phyloP scores from a whole-genome alignment of 2,797 vertebrate species.

The Vespertilio murinus region DNA sequence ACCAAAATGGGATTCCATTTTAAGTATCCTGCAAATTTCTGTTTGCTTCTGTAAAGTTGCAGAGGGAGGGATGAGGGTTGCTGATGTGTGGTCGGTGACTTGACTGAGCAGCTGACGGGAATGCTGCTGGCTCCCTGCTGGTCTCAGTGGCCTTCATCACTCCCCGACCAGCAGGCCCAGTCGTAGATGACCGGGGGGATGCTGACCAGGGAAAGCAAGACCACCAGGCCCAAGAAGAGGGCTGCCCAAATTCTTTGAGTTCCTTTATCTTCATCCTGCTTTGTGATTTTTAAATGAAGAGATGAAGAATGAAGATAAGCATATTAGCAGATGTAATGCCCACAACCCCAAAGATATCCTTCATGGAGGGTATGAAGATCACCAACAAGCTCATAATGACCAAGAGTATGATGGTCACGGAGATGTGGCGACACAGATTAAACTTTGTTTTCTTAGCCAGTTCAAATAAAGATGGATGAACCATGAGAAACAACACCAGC shows the following conservation, averaged over 20 bases:
- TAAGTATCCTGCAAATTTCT: constrained; percentile 74
- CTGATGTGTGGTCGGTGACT: constrained; percentile 65
- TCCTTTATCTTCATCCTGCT: constrained; percentile 82
- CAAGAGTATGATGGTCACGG: constrained; percentile 84
- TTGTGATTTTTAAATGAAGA: constrained; percentile 87
- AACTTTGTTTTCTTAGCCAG: constrained; percentile 87
- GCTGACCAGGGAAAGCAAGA: constrained; percentile 86
- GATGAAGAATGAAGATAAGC: constrained; percentile 89
- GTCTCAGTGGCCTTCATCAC: constrained; percentile 73
- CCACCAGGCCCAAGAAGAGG: constrained; percentile 84
- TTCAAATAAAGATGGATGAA: constrained; percentile 87
- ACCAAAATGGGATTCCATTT: constrained; percentile 60
- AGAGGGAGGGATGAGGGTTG: constrained; percentile 74
- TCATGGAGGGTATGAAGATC: constrained; percentile 88
- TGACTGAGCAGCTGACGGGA: constrained; percentile 76
- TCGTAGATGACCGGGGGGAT: constrained; percentile 89
- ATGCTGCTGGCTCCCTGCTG: constrained; percentile 51
- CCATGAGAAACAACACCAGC: constrained; percentile 87
- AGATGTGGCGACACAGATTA: constrained; percentile 80
- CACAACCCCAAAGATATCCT: constrained; percentile 88
- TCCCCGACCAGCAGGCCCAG: constrained; percentile 83
- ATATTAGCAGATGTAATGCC: constrained; percentile 90
- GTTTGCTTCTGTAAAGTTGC: constrained; percentile 81
- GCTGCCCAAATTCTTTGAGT: constrained; percentile 85
- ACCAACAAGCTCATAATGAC: constrained; percentile 85